phyloP scores from a whole-genome alignment of 2,113 vertebrate species.

The Fregata magnificens region DNA sequence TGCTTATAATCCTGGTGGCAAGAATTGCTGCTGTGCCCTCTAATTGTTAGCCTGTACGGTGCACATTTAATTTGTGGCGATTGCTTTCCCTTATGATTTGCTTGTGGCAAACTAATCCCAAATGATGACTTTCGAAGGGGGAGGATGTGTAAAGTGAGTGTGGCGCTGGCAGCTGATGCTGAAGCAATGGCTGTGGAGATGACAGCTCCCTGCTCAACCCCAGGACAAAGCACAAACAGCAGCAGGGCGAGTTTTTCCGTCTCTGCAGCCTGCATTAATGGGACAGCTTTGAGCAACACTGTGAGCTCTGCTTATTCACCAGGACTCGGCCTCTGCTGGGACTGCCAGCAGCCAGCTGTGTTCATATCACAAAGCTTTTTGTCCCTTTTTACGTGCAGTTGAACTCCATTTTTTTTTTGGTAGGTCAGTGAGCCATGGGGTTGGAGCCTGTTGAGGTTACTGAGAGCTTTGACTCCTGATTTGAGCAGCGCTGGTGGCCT shows the following conservation, averaged over 20 bases:
- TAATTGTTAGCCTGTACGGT: neutral
- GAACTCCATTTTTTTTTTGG: neutral
- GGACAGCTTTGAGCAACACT: neutral
- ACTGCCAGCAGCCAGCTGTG: neutral
- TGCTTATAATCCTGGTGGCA: neutral
- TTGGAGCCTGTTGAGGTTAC: neutral
- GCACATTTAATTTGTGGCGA: neutral
- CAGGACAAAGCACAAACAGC: neutral
- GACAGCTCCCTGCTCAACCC: neutral
- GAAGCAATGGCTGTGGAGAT: neutral
- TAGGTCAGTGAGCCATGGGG: neutral
- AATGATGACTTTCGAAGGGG: neutral
- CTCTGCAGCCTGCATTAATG: neutral
- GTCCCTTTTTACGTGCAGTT: neutral
- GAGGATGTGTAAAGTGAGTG: neutral
- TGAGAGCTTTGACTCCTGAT: neutral
- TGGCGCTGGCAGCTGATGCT: neutral
- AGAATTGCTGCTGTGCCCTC: neutral
- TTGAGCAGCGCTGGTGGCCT: neutral
- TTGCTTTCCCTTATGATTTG: neutral
- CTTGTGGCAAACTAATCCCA: neutral
- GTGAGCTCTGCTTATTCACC: neutral
- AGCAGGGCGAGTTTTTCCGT: neutral
- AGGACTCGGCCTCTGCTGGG: neutral
- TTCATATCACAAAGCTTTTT: neutral